These are phyloP conservation scores for Aldrovandia affinis DNA, from an alignment of 2,797 vertebrate species.

Conservation along the genomic window DNA sequence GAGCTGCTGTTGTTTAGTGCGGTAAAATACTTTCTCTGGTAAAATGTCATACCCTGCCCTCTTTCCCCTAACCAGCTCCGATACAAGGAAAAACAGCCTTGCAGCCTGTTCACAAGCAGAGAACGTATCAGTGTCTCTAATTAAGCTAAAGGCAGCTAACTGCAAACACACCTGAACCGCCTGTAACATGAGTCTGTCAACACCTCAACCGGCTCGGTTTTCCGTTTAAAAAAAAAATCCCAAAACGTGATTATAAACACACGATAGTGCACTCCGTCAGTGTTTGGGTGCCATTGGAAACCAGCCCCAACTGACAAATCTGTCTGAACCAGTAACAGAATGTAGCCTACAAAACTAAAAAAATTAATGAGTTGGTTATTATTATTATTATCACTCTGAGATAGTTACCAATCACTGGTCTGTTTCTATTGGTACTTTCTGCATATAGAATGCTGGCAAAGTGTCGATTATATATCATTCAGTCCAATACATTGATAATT, in stretches of 20 bases:
- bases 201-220: conserved; percentile 31
- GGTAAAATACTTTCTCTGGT: conserved; percentile 19
- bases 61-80: neutral
- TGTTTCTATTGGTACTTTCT: neutral
- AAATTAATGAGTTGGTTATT: neutral
- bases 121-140: conserved; percentile 10
- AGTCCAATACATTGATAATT: neutral
- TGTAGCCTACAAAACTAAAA: neutral
- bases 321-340: neutral
- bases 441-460: neutral
- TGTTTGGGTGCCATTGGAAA: neutral
- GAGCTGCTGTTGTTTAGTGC: neutral
- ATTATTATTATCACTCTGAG: neutral
- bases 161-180: conserved; percentile 14
- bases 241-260: neutral
- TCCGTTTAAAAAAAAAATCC: neutral
- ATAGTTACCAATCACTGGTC: too few species aligned
- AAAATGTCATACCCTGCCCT: neutral
- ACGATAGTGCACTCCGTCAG: neutral
- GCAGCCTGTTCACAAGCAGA: neutral
- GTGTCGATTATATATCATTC: neutral
- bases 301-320: too few species aligned
- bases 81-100: conserved; percentile 5
- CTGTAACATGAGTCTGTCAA: conserved; percentile 31
- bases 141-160: conserved; percentile 13